A percentile compares a stretch with the other conserved stretches of the same genome.
These are phyloP conservation scores for Leucoraja ocellata DNA, from an alignment of 2,797 vertebrate species.

Conservation along the genomic window DNA sequence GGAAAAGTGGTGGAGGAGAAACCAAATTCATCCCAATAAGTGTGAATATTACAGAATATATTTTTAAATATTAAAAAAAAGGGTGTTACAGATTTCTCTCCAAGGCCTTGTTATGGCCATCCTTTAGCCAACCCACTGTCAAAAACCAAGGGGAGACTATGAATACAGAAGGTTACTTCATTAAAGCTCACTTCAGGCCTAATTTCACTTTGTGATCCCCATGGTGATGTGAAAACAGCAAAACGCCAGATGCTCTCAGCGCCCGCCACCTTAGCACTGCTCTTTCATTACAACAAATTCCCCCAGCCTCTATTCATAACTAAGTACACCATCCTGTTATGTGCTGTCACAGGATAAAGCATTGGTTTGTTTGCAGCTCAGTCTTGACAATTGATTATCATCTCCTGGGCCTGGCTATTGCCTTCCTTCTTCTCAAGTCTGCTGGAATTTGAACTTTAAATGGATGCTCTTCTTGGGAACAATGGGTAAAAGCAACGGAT, in stretches of 20 bases:
- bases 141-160: slow-evolving; percentile 40
- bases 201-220: slow-evolving; percentile 50
- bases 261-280: slow-evolving; percentile 43
- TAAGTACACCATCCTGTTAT: slow-evolving; percentile 48
- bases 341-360: slow-evolving; percentile 56
- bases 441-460: slow-evolving; percentile 61
- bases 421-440: slow-evolving; percentile 55
- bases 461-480: slow-evolving; percentile 53
- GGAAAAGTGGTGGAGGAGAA: neutral
- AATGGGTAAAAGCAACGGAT: slow-evolving; percentile 61
- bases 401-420: slow-evolving; percentile 50
- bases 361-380: slow-evolving; percentile 56
- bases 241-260: slow-evolving; percentile 51
- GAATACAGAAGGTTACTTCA: slow-evolving; percentile 51
- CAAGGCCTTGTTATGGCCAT: slow-evolving; percentile 20
- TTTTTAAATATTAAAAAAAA: neutral
- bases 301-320: slow-evolving; percentile 52
- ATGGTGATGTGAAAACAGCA: slow-evolving; percentile 46
- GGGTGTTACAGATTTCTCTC: slow-evolving; percentile 17
- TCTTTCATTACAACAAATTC: slow-evolving; percentile 50
- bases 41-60: slow-evolving; percentile 24
- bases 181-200: slow-evolving; percentile 49
- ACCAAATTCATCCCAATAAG: neutral
- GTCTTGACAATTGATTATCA: slow-evolving; percentile 57
- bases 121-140: neutral